phyloP scores from a whole-genome alignment of 2,113 vertebrate genomes.

The Cynopterus brachyotis region DNA sequence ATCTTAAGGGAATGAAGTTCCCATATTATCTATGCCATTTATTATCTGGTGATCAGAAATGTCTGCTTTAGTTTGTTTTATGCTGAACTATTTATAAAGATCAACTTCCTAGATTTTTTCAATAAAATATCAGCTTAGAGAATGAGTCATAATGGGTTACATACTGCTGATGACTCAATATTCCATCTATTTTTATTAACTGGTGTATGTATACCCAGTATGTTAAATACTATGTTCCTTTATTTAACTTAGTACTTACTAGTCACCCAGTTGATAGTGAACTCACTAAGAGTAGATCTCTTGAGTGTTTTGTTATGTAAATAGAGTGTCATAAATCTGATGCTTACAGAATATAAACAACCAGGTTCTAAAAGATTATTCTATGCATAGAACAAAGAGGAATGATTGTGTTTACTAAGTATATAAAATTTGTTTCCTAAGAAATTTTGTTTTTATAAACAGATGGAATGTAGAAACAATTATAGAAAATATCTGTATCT shows the following conservation, averaged over 20 bases:
- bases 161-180: not conserved
- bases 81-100: not conserved
- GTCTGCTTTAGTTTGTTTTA: not conserved
- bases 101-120: not conserved
- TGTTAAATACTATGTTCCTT: slow-evolving; percentile 10
- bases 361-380: not conserved
- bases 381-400: not conserved
- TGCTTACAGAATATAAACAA: not conserved
- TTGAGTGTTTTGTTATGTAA: not conserved
- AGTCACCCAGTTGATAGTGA: slow-evolving; percentile 1
- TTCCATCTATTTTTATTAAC: not conserved
- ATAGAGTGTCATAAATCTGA: not conserved
- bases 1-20: not conserved
- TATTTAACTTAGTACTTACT: slow-evolving; percentile 26
- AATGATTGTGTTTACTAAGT: not conserved
- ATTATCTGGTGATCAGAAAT: not conserved
- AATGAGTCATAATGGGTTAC: not conserved
- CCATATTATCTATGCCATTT: not conserved
- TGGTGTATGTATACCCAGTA: not conserved
- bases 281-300: not conserved
- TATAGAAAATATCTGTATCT: not conserved
- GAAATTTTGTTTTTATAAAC: not conserved
- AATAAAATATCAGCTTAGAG: not conserved
- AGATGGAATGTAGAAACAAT: not conserved
- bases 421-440: not conserved